Percentiles rank a stretch among this genome's conserved stretches.
phyloP scores from a whole-genome alignment of 2,797 vertebrate species.

The Megalops cyprinoides region DNA sequence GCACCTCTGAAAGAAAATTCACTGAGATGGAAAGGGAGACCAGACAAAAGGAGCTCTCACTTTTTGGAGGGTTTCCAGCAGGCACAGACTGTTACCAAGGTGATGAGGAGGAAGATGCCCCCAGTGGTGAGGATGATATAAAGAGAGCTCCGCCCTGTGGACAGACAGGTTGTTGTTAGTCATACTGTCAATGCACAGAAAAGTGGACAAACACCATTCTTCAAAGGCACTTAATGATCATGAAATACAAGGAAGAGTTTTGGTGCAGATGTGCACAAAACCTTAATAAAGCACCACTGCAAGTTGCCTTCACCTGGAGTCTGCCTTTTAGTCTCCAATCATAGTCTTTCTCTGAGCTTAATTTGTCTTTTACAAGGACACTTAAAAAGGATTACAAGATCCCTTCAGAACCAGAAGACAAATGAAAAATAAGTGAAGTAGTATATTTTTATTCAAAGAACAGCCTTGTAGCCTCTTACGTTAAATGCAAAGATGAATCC shows the following conservation, averaged over 20 bases:
- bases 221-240: no score
- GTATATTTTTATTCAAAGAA: background rate
- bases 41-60: conserved; percentile 67
- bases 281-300: no score
- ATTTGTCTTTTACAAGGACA: background rate
- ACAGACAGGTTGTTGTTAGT: conserved; percentile 13
- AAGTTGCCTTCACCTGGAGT: no score
- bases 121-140: conserved; percentile 98
- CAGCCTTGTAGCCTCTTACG: background rate
- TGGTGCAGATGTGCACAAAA: background rate
- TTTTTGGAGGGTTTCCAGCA: conserved; percentile 98
- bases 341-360: no score
- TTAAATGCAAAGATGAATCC: background rate
- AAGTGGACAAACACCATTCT: background rate
- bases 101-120: conserved; percentile 97
- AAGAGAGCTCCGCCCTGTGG: conserved; percentile 89
- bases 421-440: background rate
- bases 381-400: background rate
- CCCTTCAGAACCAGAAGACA: background rate
- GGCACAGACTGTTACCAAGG: conserved; percentile 96
- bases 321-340: no score
- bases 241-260: background rate
- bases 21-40: background rate
- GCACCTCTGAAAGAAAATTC: background rate
- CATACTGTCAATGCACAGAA: background rate